Evolutionary conservation across 2,113 vertebrate species (phyloP).

Genomic region (Apodemus speciosus): DNA sequence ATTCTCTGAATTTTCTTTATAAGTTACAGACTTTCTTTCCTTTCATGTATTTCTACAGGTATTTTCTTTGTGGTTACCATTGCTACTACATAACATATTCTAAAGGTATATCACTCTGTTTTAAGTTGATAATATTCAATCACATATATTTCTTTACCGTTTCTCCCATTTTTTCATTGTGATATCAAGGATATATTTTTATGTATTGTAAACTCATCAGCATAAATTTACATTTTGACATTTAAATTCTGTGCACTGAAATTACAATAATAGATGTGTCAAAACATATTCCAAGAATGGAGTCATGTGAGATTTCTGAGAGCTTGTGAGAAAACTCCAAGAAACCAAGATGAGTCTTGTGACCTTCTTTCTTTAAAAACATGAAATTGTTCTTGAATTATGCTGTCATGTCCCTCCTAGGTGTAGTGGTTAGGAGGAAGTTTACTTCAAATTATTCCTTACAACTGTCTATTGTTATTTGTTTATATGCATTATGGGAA

Average conservation of each 20-base stretch:
- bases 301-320: background rate
- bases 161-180: background rate
- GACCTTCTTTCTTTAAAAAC: background rate
- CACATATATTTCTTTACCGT: background rate
- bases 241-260: background rate
- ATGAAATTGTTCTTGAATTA: background rate
- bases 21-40: background rate
- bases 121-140: background rate
- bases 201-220: background rate
- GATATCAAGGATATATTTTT: background rate
- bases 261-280: background rate
- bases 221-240: constrained; percentile 15
- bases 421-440: background rate
- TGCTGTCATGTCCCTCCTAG: background rate
- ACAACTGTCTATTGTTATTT: background rate
- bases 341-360: background rate
- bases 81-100: background rate
- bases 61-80: background rate
- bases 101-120: background rate
- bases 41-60: background rate
- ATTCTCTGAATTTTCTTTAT: background rate
- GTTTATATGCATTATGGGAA: background rate
- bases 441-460: background rate
- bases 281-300: background rate
- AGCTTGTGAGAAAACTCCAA: background rate